A percentile compares a stretch with the other conserved stretches of the same genome.
Evolutionary conservation across 92 coral and sea anemone genomes (phyloP).

Genomic region (Phenganax marumi): DNA sequence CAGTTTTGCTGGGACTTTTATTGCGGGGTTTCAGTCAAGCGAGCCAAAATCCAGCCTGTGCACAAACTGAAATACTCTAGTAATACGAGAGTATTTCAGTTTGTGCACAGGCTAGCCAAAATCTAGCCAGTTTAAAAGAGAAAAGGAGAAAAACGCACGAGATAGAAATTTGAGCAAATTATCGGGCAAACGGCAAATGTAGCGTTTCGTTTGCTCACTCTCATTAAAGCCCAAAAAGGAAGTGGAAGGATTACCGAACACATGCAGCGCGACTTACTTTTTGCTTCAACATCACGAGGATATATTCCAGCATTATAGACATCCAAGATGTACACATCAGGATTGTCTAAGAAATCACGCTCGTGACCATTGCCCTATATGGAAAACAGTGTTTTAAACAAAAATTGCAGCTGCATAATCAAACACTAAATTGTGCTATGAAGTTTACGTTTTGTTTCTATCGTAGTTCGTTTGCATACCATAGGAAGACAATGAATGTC

Average conservation of each 20-base stretch:
- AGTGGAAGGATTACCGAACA: neutral
- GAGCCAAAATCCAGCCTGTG: too few species aligned
- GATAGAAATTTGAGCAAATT: too few species aligned
- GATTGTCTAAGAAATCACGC: conserved; percentile 85
- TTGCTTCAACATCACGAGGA: conserved; percentile 77
- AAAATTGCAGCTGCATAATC: neutral
- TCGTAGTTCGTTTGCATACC: too few species aligned
- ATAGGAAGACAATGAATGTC: too few species aligned
- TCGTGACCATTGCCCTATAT: conserved; percentile 96
- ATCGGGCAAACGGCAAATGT: neutral
- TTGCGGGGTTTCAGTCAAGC: too few species aligned
- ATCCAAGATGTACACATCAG: conserved; percentile 87
- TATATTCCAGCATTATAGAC: conserved; percentile 83
- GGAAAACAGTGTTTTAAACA: neutral
- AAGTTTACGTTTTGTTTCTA: neutral
- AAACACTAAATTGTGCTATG: neutral
- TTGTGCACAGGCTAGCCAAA: too few species aligned
- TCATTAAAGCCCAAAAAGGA: neutral
- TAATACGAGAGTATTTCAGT: too few species aligned
- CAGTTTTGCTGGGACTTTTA: too few species aligned
- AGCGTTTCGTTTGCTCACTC: neutral
- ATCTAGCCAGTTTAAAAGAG: too few species aligned
- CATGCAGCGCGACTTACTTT: conserved; percentile 54
- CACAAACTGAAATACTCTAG: too few species aligned
- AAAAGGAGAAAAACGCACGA: too few species aligned